These are phyloP conservation scores for Gnatocerus cornutus DNA, from an alignment of 2,888 invertebrate genomes.

Conservation along the genomic window DNA sequence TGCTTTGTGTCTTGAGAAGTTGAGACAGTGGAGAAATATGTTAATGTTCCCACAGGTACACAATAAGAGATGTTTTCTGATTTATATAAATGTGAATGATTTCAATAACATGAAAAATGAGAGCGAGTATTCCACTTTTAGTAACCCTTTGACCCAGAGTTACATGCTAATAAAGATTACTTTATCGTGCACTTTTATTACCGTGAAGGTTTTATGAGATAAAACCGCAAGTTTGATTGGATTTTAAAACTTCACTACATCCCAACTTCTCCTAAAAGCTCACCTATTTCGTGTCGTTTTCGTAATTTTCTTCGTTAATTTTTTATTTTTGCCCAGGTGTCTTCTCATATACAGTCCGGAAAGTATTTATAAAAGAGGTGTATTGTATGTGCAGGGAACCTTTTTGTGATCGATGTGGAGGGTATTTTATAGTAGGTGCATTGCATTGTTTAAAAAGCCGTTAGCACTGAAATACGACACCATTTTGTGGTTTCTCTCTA, in stretches of 20 bases:
- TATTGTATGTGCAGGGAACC: neutral
- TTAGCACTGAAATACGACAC: slow-evolving; percentile 42
- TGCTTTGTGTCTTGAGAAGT: slow-evolving; percentile 34
- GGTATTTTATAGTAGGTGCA: slow-evolving; percentile 10
- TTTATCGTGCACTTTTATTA: slow-evolving; percentile 1
- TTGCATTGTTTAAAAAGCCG: slow-evolving; percentile 28
- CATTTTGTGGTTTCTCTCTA: slow-evolving; percentile 43
- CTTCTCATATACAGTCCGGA: neutral
- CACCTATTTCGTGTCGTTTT: slow-evolving; percentile 4
- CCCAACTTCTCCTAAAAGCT: neutral
- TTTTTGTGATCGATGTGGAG: slow-evolving; percentile 5
- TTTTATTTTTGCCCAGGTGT: slow-evolving; percentile 36
- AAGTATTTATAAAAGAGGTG: neutral
- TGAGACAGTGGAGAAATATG: slow-evolving; percentile 29
- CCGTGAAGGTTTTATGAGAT: neutral
- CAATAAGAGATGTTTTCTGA: neutral
- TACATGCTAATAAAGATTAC: too few species aligned
- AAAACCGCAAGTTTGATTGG: neutral
- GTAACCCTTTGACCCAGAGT: too few species aligned
- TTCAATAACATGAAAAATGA: neutral
- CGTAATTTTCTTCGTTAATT: slow-evolving; percentile 6
- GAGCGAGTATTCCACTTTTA: too few species aligned
- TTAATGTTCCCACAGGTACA: slow-evolving; percentile 13
- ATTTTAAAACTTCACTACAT: slow-evolving; percentile 4
- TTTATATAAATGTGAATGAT: neutral